A percentile compares a stretch with the other conserved stretches of the same genome.
Evolutionary conservation across 53 echinoderm and acorn worm species (phyloP).

Genomic region (Hippasteria phrygiana): DNA sequence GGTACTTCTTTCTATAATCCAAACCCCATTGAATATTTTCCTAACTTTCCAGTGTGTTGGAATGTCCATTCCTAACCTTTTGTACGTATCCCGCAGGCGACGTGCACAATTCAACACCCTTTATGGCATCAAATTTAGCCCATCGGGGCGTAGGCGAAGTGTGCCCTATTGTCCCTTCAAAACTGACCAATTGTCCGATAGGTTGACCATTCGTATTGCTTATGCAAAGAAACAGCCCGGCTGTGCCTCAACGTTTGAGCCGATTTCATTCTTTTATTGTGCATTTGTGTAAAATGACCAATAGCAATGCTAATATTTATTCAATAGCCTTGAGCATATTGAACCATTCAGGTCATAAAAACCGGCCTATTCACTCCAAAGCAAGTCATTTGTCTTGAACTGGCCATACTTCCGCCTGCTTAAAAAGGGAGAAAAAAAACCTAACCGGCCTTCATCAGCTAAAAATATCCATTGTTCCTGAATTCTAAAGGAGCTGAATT

Average conservation of each 20-base stretch:
- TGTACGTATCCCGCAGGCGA: background rate
- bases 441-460: slow-evolving; percentile 14
- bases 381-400: slow-evolving; percentile 29
- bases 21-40: background rate
- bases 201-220: slow-evolving; percentile 21
- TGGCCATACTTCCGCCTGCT: slow-evolving; percentile 54
- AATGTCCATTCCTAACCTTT: slow-evolving; percentile 37
- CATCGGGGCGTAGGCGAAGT: background rate
- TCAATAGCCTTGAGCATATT: slow-evolving; percentile 56
- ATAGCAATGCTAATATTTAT: slow-evolving; percentile 59
- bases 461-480: slow-evolving; percentile 46
- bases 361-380: slow-evolving; percentile 37
- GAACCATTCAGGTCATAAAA: slow-evolving; percentile 49
- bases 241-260: slow-evolving; percentile 3
- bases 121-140: slow-evolving; percentile 21
- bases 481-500: slow-evolving; percentile 34
- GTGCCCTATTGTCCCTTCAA: slow-evolving; percentile 30
- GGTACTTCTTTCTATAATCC: background rate
- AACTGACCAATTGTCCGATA: slow-evolving; percentile 34
- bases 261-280: slow-evolving; percentile 25
- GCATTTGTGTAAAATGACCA: slow-evolving; percentile 11
- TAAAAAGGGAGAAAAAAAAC: background rate
- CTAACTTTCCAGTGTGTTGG: slow-evolving; percentile 14
- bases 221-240: background rate
- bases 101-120: slow-evolving; percentile 28